Evolutionary conservation across 1,140 invertebrate species (phyloP), one percentile per base, ranked within the genome.

Genomic region (Drosophila teissieri): DNA sequence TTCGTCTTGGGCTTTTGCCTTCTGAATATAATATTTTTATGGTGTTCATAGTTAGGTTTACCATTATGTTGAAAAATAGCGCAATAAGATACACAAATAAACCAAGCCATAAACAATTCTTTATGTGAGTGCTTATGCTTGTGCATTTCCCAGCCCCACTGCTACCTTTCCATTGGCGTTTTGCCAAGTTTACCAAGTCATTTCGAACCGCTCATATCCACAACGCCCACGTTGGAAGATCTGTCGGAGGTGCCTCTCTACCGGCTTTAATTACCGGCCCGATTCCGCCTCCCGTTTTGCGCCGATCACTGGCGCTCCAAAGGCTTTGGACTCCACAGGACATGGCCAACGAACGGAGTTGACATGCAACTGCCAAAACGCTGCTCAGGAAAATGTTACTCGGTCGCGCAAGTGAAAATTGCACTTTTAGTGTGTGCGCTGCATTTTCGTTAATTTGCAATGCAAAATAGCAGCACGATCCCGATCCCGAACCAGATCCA

Each of bases 391-490:
- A 52, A 64, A 75, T 64, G 68, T 48, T 63, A 46, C 31, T 31
- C 52, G 70, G 55, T 62, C 52, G 57, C 45, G 77, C 81, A 86
- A 85, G 82, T 85, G 82, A 86, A 85, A 86, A 86, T 85, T 85
- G 68, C 68, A 77, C 68, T 80, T 68, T 69, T 64, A 62, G 79
- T 70, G 42, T 42, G 42, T 45, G 17, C 54, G 65, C 68, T 57
- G 56, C 70, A 70, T 72, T 57, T 74, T 74, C 72, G 53, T 68
- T 76, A 65, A 83, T 84, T 85, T 85, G 81, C 81, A 85, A 78
- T 85, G 82, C 81, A 85, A 85, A 85, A 85, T 80, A 85, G 78
- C 73, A 86, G 81, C 81, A 84, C 81, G 81, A 85, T 84, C 67
- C 40, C 67, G 67, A 53, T 46, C 22, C 40, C 51, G 56, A 56